Evolutionary conservation across 2,888 invertebrate genomes (phyloP).

Genomic region (Argyresthia goedartella): DNA sequence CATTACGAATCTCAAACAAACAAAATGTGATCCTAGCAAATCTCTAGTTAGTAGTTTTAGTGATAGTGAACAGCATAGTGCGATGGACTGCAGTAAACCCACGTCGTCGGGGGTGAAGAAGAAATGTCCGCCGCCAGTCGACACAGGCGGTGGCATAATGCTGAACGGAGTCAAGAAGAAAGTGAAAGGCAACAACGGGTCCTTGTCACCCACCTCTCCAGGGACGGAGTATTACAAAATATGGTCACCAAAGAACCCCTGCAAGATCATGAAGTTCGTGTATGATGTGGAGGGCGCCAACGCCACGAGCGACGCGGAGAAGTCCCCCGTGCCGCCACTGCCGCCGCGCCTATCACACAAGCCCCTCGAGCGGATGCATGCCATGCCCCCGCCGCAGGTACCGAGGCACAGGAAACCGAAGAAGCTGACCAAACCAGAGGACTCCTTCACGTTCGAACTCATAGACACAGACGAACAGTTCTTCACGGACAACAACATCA

Average conservation of each 20-base stretch:
- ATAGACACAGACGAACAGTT: conserved; percentile 84
- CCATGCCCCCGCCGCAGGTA: conserved; percentile 77
- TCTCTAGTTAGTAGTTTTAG: conserved; percentile 54
- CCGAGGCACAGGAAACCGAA: conserved; percentile 78
- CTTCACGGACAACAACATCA: conserved; percentile 61
- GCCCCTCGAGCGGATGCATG: conserved; percentile 73
- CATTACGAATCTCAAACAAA: conserved; percentile 46
- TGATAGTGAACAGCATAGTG: conserved; percentile 55
- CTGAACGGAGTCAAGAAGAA: conserved; percentile 76
- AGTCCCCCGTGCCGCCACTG: conserved; percentile 77
- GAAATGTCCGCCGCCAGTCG: conserved; percentile 70
- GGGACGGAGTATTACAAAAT: conserved; percentile 77
- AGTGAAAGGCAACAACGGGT: conserved; percentile 62
- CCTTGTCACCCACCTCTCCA: conserved; percentile 69
- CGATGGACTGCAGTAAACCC: conserved; percentile 36
- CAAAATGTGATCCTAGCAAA: conserved; percentile 64
- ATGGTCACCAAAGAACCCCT: conserved; percentile 75
- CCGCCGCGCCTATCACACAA: conserved; percentile 75
- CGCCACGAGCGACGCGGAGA: conserved; percentile 65
- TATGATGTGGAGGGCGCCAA: conserved; percentile 63
- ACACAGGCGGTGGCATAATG: conserved; percentile 55
- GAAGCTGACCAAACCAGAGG: conserved; percentile 75
- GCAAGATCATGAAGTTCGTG: conserved; percentile 68
- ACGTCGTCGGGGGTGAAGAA: conserved; percentile 53
- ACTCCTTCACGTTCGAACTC: conserved; percentile 86